Evolutionary conservation across 2,113 vertebrate species (phyloP).

Genomic region (Thunnus thynnus): DNA sequence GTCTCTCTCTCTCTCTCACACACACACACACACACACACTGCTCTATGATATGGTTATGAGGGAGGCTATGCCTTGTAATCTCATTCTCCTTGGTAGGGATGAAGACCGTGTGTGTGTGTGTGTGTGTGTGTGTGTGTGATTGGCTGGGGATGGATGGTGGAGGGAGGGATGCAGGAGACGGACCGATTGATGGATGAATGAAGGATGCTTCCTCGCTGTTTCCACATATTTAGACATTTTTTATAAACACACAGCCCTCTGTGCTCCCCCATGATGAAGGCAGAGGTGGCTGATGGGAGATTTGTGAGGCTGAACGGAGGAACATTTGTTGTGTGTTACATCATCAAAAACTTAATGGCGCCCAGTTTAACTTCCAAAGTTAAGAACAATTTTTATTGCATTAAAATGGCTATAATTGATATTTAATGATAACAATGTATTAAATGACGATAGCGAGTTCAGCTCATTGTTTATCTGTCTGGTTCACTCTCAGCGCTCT

Average conservation of each 20-base stretch:
- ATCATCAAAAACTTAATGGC: too few species aligned
- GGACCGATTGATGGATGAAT: constrained; percentile 42
- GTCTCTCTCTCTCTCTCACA: constrained; percentile 34
- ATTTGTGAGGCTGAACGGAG: neutral
- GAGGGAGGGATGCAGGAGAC: neutral
- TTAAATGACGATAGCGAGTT: too few species aligned
- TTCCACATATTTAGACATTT: constrained; percentile 25
- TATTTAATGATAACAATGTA: too few species aligned
- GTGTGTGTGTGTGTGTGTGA: constrained; percentile 44
- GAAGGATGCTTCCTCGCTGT: constrained; percentile 21
- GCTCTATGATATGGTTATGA: constrained; percentile 79
- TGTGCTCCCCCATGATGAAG: neutral
- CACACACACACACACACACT: constrained; percentile 75
- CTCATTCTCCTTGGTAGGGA: constrained; percentile 88
- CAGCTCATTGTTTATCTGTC: too few species aligned
- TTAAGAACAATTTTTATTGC: too few species aligned
- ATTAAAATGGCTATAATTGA: too few species aligned
- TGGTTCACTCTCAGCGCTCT: too few species aligned
- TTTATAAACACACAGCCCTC: neutral
- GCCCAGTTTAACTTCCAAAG: too few species aligned
- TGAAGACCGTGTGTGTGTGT: constrained; percentile 62
- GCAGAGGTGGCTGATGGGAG: constrained; percentile 46
- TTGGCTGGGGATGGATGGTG: neutral
- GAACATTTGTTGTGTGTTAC: too few species aligned
- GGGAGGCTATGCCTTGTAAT: constrained; percentile 88